A percentile compares a stretch with the other conserved stretches of the same genome.
Conservation (phyloP, 2,797 vertebrate species). For the Eulemur mongoz region DNA sequence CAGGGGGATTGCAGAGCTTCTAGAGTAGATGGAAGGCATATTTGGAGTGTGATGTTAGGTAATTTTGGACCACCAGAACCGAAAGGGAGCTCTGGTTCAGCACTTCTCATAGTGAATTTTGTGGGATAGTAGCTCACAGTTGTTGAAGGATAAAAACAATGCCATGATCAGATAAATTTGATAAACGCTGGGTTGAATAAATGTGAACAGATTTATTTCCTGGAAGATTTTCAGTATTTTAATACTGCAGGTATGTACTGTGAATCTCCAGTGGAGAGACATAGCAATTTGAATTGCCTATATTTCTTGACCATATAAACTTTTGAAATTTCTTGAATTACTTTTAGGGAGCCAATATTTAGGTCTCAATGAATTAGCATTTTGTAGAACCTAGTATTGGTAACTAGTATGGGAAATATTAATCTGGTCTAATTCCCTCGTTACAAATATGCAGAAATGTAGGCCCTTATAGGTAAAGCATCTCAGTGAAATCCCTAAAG, state of each 20-base stretch:
- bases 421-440: background rate
- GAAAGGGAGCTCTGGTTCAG: background rate
- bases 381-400: background rate
- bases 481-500: background rate
- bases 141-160: background rate
- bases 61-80: background rate
- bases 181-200: background rate
- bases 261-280: background rate
- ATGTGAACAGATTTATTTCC: background rate
- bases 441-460: background rate
- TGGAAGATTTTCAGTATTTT: background rate
- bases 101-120: background rate
- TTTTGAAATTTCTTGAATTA: conserved; percentile 10
- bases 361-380: background rate
- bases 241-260: background rate
- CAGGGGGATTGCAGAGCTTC: background rate
- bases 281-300: background rate
- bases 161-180: background rate
- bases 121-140: background rate
- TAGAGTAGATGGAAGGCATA: background rate
- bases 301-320: background rate
- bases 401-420: background rate
- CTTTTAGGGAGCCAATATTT: background rate
- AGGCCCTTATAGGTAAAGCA: background rate
- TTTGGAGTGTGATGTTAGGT: background rate